Conservation (phyloP, 2,113 vertebrate genomes). For the Bufo gargarizans region DNA sequence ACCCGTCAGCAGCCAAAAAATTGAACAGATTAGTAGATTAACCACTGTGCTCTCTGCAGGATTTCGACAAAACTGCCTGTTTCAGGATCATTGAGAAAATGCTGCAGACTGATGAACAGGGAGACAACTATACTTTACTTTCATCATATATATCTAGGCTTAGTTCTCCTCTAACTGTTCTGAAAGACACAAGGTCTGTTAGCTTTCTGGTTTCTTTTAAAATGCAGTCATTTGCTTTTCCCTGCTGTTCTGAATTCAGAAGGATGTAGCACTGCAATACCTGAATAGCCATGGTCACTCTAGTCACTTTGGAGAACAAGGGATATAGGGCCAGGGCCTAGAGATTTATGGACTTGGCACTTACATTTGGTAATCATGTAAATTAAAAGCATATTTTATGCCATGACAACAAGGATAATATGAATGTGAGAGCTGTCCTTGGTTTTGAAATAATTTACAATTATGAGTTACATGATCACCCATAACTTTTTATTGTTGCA, state of each 20-base stretch:
- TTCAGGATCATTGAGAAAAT: no score
- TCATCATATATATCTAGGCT: no score
- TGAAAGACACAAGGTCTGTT: no score
- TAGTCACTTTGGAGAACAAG: neutral
- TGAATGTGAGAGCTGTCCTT: neutral
- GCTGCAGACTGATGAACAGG: no score
- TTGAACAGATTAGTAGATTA: no score
- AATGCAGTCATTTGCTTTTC: no score
- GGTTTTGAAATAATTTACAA: neutral
- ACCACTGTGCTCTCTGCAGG: no score
- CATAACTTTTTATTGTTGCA: neutral
- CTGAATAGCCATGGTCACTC: neutral
- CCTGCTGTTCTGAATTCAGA: neutral
- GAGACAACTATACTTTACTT: no score
- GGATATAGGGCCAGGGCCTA: neutral
- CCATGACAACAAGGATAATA: neutral
- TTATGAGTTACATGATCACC: neutral
- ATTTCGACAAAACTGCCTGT: no score
- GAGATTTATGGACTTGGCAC: neutral
- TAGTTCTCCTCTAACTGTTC: no score
- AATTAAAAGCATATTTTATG: conserved; percentile 3
- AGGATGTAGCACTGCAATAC: neutral
- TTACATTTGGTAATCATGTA: conserved; percentile 1
- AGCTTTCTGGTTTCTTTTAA: no score
- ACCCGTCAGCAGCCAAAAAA: no score